These are phyloP conservation scores for Polypterus bichir DNA, from an alignment of 2,113 vertebrate species.

Conservation along the genomic window DNA sequence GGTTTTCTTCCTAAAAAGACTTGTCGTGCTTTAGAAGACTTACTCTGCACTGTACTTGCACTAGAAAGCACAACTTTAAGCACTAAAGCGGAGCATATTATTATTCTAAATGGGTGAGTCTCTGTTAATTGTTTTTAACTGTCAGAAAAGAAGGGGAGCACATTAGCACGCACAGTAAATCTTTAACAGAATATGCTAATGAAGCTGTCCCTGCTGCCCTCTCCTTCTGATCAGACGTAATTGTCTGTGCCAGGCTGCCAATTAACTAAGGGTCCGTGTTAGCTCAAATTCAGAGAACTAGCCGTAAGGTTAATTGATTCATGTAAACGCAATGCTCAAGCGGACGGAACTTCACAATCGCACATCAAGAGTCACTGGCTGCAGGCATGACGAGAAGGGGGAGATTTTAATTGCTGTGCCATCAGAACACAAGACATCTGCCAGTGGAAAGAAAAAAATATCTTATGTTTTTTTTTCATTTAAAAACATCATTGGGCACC, in stretches of 20 bases:
- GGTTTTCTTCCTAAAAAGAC: neutral
- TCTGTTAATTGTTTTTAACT: neutral
- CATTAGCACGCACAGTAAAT: slow-evolving; percentile 47
- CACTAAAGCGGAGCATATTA: neutral
- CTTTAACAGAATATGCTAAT: slow-evolving; percentile 61
- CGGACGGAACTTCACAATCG: slow-evolving; percentile 38
- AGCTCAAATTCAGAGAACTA: slow-evolving; percentile 53
- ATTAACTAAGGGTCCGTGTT: slow-evolving; percentile 54
- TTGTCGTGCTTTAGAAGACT: neutral
- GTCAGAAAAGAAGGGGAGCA: slow-evolving; percentile 23
- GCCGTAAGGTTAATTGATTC: slow-evolving; percentile 72
- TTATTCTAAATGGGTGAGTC: neutral
- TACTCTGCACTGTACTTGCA: neutral
- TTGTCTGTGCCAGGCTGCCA: slow-evolving; percentile 65
- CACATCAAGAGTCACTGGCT: slow-evolving; percentile 14
- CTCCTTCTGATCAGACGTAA: slow-evolving; percentile 64
- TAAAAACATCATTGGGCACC: neutral
- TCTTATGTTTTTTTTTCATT: slow-evolving; percentile 5
- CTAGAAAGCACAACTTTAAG: neutral
- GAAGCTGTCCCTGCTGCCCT: slow-evolving; percentile 47
- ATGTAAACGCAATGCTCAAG: slow-evolving; percentile 44
- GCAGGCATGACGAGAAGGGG: slow-evolving; percentile 36
- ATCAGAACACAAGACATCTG: slow-evolving; percentile 6
- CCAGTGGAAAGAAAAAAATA: slow-evolving; percentile 9
- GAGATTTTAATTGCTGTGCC: slow-evolving; percentile 33